Base-by-base conservation (phyloP, 2,797 vertebrate species). In the Coccyzus lansbergi region DNA sequence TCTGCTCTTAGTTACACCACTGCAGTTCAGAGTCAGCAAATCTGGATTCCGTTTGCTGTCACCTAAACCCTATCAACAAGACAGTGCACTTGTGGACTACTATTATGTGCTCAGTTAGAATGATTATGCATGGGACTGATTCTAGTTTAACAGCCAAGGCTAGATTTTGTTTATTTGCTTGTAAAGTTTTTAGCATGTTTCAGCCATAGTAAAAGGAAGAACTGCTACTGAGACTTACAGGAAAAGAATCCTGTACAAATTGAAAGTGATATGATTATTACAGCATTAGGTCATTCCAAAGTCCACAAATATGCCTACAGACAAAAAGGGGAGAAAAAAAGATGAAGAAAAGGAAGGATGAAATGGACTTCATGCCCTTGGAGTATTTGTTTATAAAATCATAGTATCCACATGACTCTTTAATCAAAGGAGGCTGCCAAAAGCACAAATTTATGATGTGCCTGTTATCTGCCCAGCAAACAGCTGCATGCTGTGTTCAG, bases 111-210 rank as follows among this genome's bases (percentile, higher is more conserved):
- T 93, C 71, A 62, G 64, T 62, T 48, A 63, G 53, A 89, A 33
- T 85, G 78, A 92, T 92, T 94, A 53, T 60, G 56, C 49, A 24
- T 34, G 53, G 64, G 64, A 64, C 24, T 71, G 64, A 64, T 70
- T 88, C 81, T 92, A 92, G 58, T 9, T 58, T 48, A 95, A 67
- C 56, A 92, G 29, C 44, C 55, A 82, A 67, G 22, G 16, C 28
- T 80, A 42, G 71, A 62, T 87, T 83, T 80, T 93, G 34, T 85
- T 91, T 92, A 90, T 94, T 83, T 94, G 52, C 46, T 87, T 85
- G 31, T 87, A 93, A 92, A 94, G 26, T 56, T 91, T 71, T 56
- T 83, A 94, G 22, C 16, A 77, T 34, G 81, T 91, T 93, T 93
- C 84, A 83, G 38, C 20, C 36, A 38, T 10, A 7, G 22, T 55